Evolutionary conservation across 2,797 vertebrate species (phyloP), one percentile per base, ranked within the genome.

Genomic region (Poeciliopsis paucimaculata): DNA sequence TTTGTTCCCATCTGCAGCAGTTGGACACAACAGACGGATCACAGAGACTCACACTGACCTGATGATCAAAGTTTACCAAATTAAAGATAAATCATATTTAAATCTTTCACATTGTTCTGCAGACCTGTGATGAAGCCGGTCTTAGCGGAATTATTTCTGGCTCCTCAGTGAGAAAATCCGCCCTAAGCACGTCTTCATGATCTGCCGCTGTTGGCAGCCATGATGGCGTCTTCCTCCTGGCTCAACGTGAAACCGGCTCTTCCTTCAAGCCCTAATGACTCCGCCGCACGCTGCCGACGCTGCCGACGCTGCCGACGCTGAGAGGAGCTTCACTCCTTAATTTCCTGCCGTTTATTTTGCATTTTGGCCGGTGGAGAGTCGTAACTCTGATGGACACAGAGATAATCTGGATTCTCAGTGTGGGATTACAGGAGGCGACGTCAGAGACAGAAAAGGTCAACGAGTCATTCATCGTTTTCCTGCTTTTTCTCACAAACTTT

Each of bases 101-200:
- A 55, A 70, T 73, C 43, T 70, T 73, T 71, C 3, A 31, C 18
- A 2, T 62, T 45, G 71, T 46, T 49, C 0, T 2, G 16, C 9
- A 72, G 71, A 76, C 13, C 18, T 28, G 23, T 31, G 15, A 28
- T 74, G 60, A n/a, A 47, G 70, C 72, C 72, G 16, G 76, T 74
- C 79, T 90, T 86, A 89, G 75, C 66, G 55, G 83, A 83, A 83
- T 89, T 81, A 88, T 88, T 87, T 82, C 64, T 18, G 13, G 71
- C n/a, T 77, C 75, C 82, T 79, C n/a, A 1, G 51, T 80, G 86
- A 71, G 51, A 18, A 88, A 84, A 90, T 89, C 84, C 88, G 66
- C 76, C 72, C 82, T 79, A 82, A 82, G 85, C 81, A 53, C 79
- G 78, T 62, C 76, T 83, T 81, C 72, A 23, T 60, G 73, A 45